Base-by-base conservation (phyloP, 2,888 invertebrate species). In the Aethes cnicana region DNA sequence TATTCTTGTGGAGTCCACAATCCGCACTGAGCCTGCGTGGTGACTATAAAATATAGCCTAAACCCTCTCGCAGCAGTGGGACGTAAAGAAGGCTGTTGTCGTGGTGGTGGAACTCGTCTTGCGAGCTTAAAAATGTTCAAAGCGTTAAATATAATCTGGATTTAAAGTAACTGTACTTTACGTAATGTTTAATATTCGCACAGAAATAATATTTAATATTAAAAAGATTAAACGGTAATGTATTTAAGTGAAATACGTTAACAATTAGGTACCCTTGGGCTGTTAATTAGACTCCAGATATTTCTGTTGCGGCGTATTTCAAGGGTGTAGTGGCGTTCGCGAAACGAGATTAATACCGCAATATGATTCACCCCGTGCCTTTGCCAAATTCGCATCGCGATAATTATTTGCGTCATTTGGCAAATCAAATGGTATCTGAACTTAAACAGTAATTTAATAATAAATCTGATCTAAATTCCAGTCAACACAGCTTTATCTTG, bases 301-400 rank as follows among this genome's bases (percentile, higher is more conserved):
- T 69, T 68, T 62, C 44, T 49, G 46, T 49, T 61, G 62, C 54
- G 56, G 50, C 44, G 14, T 61, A 58, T 63, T 63, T 60, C 57
- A 61, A 36, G 44, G 57, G 48, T 54, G 42, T 62, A 61, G 57
- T 57, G 56, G 52, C 47, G 55, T 62, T 62, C 42, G 42, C 53
- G 52, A 61, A 66, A 70, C 58, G 58, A 62, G 63, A 65, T 69
- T 68, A 65, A 63, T 65, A 56, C 64, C 57, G 55, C 61, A 61
- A 52, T 59, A 63, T 66, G 58, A 69, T 65, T 69, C 62, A 61
- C 62, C n/a, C 41, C 43, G 50, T 56, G 55, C 58, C 57, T 61
- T 54, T 63, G 63, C 66, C 56, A 66, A 72, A 62, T 68, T 60
- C 56, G 57, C 37, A 37, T 39, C 28, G 53, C 58, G 54, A 47